phyloP scores from a whole-genome alignment of 1,140 invertebrate genomes.

The Apis dorsata region DNA sequence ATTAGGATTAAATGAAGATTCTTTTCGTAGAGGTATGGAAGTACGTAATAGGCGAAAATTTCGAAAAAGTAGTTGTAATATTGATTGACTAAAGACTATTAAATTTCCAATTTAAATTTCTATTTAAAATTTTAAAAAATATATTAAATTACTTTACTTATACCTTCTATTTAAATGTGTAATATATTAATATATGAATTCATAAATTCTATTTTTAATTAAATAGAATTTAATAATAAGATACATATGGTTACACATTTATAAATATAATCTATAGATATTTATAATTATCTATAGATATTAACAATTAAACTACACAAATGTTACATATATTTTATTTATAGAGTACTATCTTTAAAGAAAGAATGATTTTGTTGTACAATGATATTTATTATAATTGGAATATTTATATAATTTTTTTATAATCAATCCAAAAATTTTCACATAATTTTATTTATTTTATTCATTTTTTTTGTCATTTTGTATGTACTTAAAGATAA shows the following conservation, averaged over 20 bases:
- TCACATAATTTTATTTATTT: conserved; percentile 8
- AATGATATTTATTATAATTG: conserved; percentile 23
- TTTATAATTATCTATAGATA: neutral
- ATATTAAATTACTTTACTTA: neutral
- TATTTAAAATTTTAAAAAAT: conserved; percentile 30
- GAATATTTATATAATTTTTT: conserved; percentile 24
- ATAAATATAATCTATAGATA: neutral
- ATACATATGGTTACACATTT: neutral
- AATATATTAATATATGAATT: conserved; percentile 45
- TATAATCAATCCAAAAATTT: conserved; percentile 34
- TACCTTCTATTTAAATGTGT: conserved; percentile 54
- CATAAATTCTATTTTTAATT: conserved; percentile 51
- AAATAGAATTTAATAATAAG: neutral
- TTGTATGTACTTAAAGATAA: conserved; percentile 36
- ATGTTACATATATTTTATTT: neutral
- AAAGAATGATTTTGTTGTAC: conserved; percentile 16
- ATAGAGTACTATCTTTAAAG: neutral
- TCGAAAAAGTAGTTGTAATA: conserved; percentile 72
- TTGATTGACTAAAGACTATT: conserved; percentile 78
- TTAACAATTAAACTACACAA: neutral
- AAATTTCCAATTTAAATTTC: conserved; percentile 77
- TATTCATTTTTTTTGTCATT: conserved; percentile 6
- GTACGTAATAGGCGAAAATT: conserved; percentile 75
- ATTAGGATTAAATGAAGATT: conserved; percentile 73
- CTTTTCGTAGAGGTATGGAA: conserved; percentile 73